A percentile compares a stretch with the other conserved stretches of the same genome.
These are phyloP conservation scores for Taenioides sp. DNA, from an alignment of 2,797 vertebrate genomes.

Conservation along the genomic window DNA sequence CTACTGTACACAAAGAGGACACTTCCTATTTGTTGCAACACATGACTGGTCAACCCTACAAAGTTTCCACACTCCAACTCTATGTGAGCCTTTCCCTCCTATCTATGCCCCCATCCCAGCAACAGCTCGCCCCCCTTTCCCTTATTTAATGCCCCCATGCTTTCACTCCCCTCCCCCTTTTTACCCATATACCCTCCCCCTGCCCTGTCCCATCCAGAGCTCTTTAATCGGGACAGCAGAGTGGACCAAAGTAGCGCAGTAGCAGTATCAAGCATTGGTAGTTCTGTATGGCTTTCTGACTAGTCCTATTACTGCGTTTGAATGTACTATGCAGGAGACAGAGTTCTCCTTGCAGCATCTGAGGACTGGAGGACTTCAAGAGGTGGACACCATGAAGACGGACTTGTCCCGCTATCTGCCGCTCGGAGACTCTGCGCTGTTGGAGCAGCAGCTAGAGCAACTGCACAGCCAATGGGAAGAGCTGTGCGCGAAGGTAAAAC, in stretches of 20 bases:
- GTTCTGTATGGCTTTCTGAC: slow-evolving; percentile 46
- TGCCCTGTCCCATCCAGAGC: slow-evolving; percentile 65
- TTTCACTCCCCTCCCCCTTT: slow-evolving; percentile 69
- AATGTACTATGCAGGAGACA: slow-evolving; percentile 87
- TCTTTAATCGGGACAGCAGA: slow-evolving; percentile 70
- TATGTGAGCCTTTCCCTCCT: slow-evolving; percentile 9
- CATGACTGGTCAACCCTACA: slow-evolving; percentile 5
- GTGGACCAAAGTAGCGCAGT: slow-evolving; percentile 40
- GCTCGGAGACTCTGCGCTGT: slow-evolving; percentile 78
- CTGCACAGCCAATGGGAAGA: slow-evolving; percentile 92
- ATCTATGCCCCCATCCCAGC: slow-evolving; percentile 23
- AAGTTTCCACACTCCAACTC: slow-evolving; percentile 16
- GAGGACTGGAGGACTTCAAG: slow-evolving; percentile 74
- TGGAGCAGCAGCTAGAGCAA: slow-evolving; percentile 85
- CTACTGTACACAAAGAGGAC: not conserved
- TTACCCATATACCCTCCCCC: slow-evolving; percentile 58
- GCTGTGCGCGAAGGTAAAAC: slow-evolving; percentile 77
- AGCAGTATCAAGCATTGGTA: slow-evolving; percentile 18
- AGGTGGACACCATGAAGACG: slow-evolving; percentile 82
- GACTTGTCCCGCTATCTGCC: slow-evolving; percentile 81
- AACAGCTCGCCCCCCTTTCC: slow-evolving; percentile 54
- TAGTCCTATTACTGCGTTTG: slow-evolving; percentile 19
- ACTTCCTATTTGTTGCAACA: not conserved
- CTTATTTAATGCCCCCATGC: slow-evolving; percentile 58
- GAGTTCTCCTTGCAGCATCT: slow-evolving; percentile 83